Conservation (phyloP, 2,888 invertebrate genomes). For the Pammene aurita region DNA sequence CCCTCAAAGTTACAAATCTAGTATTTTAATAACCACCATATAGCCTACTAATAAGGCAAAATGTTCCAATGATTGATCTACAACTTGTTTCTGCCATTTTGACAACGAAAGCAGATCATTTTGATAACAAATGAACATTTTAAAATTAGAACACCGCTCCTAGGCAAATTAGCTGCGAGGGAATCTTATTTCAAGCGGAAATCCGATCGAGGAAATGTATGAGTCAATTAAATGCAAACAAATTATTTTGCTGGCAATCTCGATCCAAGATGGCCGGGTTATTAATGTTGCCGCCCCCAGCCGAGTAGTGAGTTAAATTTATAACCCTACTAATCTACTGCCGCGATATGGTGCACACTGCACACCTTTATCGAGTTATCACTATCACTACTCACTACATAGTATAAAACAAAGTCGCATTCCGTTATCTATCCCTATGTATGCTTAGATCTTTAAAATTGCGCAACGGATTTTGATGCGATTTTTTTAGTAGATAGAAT, state of each 20-base stretch:
- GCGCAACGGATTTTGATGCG: too few species aligned
- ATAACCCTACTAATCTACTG: conserved; percentile 40
- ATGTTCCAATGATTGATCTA: too few species aligned
- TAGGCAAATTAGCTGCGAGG: conserved; percentile 30
- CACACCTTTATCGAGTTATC: neutral
- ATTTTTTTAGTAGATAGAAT: too few species aligned
- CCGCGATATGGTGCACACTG: conserved; percentile 20
- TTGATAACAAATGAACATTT: conserved; percentile 3
- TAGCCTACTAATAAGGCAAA: too few species aligned
- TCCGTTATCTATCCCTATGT: too few species aligned
- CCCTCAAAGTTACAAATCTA: too few species aligned
- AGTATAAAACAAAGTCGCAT: too few species aligned
- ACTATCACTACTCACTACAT: too few species aligned
- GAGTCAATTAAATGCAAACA: conserved; percentile 41
- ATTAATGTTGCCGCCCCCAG: conserved; percentile 39
- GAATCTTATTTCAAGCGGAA: conserved; percentile 29
- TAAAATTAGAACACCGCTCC: conserved; percentile 3
- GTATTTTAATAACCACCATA: too few species aligned
- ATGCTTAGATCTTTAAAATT: too few species aligned
- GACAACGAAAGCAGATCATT: neutral
- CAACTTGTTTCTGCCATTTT: neutral
- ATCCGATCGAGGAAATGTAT: conserved; percentile 39
- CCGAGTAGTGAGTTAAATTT: conserved; percentile 42
- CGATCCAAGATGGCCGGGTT: conserved; percentile 40
- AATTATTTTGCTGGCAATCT: conserved; percentile 40